Conservation (phyloP, 1,140 invertebrate species). For the Dendroctonus ponderosae region DNA sequence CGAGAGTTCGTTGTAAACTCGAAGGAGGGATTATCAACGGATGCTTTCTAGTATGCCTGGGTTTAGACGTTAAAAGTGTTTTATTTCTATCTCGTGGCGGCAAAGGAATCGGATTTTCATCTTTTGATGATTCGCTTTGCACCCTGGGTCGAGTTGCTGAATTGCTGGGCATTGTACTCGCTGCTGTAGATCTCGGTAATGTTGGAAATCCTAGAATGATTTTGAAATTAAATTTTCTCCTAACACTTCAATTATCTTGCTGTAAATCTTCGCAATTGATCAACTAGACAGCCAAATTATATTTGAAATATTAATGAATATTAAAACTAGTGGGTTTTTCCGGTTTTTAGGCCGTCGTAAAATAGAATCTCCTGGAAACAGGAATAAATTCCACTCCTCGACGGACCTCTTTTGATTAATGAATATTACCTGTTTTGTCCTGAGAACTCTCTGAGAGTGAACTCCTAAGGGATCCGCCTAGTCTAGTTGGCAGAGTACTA, state of each 20-base stretch:
- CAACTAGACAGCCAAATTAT: too few species aligned
- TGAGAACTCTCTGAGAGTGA: constrained; percentile 44
- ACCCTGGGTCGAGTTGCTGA: constrained; percentile 2
- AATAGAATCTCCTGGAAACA: too few species aligned
- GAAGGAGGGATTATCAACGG: constrained; percentile 76
- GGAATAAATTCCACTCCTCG: too few species aligned
- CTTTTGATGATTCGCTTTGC: constrained; percentile 43
- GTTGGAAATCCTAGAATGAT: constrained; percentile 17
- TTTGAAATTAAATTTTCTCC: background rate
- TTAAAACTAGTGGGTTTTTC: too few species aligned
- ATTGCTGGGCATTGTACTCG: constrained; percentile 16
- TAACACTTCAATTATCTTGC: too few species aligned
- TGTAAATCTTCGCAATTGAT: too few species aligned
- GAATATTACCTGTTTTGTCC: constrained; percentile 38
- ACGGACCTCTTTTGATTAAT: too few species aligned
- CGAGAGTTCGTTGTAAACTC: constrained; percentile 61
- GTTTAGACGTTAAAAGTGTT: constrained; percentile 62
- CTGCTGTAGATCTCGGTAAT: constrained; percentile 11
- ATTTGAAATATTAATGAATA: background rate
- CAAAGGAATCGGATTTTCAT: constrained; percentile 74
- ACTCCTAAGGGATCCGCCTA: constrained; percentile 34
- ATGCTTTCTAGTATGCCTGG: constrained; percentile 82
- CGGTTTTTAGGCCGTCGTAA: too few species aligned
- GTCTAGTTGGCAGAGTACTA: constrained; percentile 35
- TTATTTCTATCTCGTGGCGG: constrained; percentile 79